These are phyloP conservation scores for Zophobas atratus DNA, from an alignment of 1,140 invertebrate genomes.

Conservation along the genomic window DNA sequence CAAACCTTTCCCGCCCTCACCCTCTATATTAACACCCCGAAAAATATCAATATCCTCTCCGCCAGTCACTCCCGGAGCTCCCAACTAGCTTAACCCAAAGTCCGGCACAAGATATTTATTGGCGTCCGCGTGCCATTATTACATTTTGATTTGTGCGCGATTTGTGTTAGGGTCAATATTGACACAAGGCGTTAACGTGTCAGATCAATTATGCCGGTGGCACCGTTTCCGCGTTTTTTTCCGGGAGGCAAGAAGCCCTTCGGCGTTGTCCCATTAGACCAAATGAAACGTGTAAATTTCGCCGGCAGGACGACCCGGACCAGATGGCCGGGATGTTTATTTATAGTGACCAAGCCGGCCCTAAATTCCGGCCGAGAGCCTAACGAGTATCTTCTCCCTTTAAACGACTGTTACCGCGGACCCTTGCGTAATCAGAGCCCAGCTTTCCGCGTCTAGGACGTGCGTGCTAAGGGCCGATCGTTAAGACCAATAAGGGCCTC, in stretches of 20 bases:
- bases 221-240: conserved; percentile 9
- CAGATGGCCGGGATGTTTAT: conserved; percentile 12
- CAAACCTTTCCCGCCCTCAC: too few relatives aligned
- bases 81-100: background rate
- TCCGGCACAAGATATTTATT: background rate
- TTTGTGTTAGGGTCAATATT: conserved; percentile 24
- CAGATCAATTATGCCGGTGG: conserved; percentile 5
- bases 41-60: background rate
- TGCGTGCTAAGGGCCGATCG: background rate
- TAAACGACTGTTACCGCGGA: conserved; percentile 7
- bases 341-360: conserved; percentile 12
- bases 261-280: background rate
- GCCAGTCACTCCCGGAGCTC: background rate
- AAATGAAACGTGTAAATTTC: conserved; percentile 17
- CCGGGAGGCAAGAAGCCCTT: conserved; percentile 1
- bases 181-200: conserved; percentile 2
- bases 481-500: background rate
- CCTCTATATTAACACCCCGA: too few relatives aligned
- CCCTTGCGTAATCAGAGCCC: conserved; percentile 9
- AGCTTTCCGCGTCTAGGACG: background rate
- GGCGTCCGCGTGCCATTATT: background rate
- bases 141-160: conserved; percentile 24
- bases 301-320: background rate
- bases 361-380: conserved; percentile 10
- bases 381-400: conserved; percentile 16